Evolutionary conservation across 2,888 invertebrate genomes (phyloP), one percentile per base, ranked within the genome.

Genomic region (Clivina fossor): DNA sequence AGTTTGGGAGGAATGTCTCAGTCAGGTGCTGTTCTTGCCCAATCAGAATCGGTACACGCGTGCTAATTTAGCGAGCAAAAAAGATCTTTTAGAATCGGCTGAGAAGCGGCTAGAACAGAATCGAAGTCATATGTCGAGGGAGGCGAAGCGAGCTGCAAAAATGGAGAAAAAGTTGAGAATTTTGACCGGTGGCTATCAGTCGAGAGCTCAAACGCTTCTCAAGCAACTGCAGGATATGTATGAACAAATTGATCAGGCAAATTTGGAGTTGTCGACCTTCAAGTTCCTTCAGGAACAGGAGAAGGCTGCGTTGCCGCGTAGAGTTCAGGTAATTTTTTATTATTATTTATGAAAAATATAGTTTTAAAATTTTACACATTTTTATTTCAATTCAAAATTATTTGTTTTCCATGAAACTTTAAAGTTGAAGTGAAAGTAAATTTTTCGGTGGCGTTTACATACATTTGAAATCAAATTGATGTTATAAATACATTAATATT

Each of bases 131-230:
- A 99, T 99, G 98, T 90, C 93, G 0, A 88, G 88, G 62, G 94
- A 98, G 74, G 97, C 98, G 0, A 98, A 97, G 74, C 84, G 88
- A 56, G 97, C 98, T 46, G 93, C 93, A 0, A 99, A 97, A 76
- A 88, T 96, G 80, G 99, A 99, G 74, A 98, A 97, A 74, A 98
- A 96, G 75, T 76, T 99, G 19, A 88, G 95, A 74, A 90, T 98
- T 54, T 78, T 98, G n/a, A 89, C 97, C 3, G 97, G 90, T 5
- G 93, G 93, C 5, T 94, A 93, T 75, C 90, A 91, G 76, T 69
- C 72, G 2, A 65, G 69, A 33, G 88, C 92, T 1, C 93, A 94
- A 65, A 87, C 87, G 1, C 76, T 96, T 18, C 82, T 90, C 16
- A 95, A 96, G 73, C 94, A 93, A 69, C 79, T 90, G 60, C 86